Percentiles rank a stretch among this genome's conserved stretches.
Conservation (phyloP, 2,113 vertebrate genomes). For the Corynorhinus townsendii region DNA sequence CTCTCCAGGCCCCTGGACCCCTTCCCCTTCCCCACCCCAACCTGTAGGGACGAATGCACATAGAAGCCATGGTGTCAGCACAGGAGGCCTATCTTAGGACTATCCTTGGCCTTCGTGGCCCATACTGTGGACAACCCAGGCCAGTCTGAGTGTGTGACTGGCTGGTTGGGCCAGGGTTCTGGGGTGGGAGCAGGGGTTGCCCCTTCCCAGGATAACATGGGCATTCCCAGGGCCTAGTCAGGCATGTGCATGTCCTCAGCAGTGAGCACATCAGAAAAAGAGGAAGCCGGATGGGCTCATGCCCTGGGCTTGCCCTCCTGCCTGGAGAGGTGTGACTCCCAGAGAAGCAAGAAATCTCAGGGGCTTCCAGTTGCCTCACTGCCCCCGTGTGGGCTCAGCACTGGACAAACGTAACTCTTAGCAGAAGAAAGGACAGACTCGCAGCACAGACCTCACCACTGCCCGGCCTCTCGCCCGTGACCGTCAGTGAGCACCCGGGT, state of each 20-base stretch:
- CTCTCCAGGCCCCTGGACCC: neutral
- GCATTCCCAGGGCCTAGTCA: neutral
- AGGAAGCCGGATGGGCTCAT: neutral
- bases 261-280: neutral
- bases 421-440: neutral
- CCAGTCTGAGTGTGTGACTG: neutral
- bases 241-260: neutral
- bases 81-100: neutral
- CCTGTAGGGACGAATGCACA: neutral
- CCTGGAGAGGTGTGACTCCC: neutral
- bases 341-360: neutral
- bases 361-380: neutral
- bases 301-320: neutral
- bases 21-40: neutral
- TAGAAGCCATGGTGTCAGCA: neutral
- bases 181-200: neutral
- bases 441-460: no score
- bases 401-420: neutral
- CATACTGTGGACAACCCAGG: neutral
- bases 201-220: neutral
- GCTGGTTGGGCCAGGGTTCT: neutral
- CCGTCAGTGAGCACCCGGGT: neutral
- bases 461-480: neutral
- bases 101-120: neutral
- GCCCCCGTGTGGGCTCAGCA: neutral